These are phyloP conservation scores for Nerophis ophidion DNA, from an alignment of 2,113 vertebrate species.

Conservation along the genomic window DNA sequence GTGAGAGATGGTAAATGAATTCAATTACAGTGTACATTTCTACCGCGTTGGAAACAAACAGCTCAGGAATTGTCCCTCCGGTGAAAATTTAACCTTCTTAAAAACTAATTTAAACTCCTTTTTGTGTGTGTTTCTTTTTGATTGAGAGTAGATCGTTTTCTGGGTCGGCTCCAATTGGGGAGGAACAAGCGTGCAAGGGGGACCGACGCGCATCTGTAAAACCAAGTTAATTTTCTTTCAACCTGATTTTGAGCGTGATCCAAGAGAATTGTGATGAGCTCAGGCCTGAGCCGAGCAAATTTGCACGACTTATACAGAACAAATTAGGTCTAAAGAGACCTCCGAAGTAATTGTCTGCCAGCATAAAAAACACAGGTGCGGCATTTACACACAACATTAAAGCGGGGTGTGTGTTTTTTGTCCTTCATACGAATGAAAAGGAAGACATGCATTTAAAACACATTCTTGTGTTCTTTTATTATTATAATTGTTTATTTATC, in stretches of 20 bases:
- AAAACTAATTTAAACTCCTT: conserved; percentile 22
- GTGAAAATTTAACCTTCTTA: conserved; percentile 22
- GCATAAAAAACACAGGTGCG: background rate
- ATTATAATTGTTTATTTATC: too few relatives aligned
- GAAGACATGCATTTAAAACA: background rate
- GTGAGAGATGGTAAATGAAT: conserved; percentile 24
- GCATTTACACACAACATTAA: background rate
- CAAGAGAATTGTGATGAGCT: conserved; percentile 40
- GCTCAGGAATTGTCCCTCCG: conserved; percentile 3
- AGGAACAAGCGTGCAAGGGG: conserved; percentile 33
- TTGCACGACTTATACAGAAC: conserved; percentile 16
- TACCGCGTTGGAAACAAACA: conserved; percentile 26
- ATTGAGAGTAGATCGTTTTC: conserved; percentile 28
- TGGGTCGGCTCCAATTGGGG: conserved; percentile 26
- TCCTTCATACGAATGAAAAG: background rate
- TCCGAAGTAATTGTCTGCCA: conserved; percentile 33
- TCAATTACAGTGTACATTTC: conserved; percentile 25
- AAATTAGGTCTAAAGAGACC: conserved; percentile 55
- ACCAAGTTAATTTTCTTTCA: conserved; percentile 44
- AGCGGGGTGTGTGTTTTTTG: background rate
- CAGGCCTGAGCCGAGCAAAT: conserved; percentile 30
- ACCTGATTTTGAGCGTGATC: conserved; percentile 36
- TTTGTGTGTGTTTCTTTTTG: conserved; percentile 17
- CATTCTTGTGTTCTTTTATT: background rate
- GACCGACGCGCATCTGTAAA: conserved; percentile 37